These are phyloP conservation scores for Drosophila nigrodunni DNA, from an alignment of 1,140 invertebrate genomes.

Conservation along the genomic window DNA sequence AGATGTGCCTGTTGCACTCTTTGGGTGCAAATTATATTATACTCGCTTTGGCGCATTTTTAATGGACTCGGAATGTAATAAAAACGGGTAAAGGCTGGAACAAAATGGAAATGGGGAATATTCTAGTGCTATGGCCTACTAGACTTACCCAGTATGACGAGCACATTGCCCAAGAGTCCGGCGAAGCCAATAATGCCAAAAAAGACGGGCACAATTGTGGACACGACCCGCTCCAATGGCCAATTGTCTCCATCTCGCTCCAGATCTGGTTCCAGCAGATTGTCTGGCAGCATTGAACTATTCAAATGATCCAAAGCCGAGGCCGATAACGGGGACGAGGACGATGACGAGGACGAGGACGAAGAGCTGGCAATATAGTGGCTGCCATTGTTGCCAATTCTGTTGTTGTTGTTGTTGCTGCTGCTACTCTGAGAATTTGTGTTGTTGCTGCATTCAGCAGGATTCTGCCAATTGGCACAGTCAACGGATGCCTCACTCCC, in stretches of 20 bases:
- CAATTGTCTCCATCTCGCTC: constrained; percentile 62
- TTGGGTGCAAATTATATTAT: too few species aligned
- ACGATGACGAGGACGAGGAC: background rate
- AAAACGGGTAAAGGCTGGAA: background rate
- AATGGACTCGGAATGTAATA: too few species aligned
- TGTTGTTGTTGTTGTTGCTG: constrained; percentile 29
- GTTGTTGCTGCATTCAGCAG: constrained; percentile 41
- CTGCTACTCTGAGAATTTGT: background rate
- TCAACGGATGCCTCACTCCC: constrained; percentile 17
- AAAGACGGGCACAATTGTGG: constrained; percentile 92
- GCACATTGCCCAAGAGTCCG: constrained; percentile 94
- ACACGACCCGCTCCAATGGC: constrained; percentile 86
- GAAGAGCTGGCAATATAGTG: constrained; percentile 20
- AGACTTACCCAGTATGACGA: constrained; percentile 90
- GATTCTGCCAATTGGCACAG: constrained; percentile 47
- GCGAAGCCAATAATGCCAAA: constrained; percentile 95
- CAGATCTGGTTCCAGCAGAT: constrained; percentile 63
- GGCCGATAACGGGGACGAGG: background rate
- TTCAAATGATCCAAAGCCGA: constrained; percentile 37
- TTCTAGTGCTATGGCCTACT: background rate
- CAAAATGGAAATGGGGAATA: background rate
- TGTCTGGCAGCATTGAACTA: constrained; percentile 48
- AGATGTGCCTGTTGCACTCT: too few species aligned
- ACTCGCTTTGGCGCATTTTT: too few species aligned
- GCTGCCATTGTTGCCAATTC: constrained; percentile 25